Evolutionary conservation across 2,113 vertebrate species (phyloP).

Genomic region (Malurus elegans): DNA sequence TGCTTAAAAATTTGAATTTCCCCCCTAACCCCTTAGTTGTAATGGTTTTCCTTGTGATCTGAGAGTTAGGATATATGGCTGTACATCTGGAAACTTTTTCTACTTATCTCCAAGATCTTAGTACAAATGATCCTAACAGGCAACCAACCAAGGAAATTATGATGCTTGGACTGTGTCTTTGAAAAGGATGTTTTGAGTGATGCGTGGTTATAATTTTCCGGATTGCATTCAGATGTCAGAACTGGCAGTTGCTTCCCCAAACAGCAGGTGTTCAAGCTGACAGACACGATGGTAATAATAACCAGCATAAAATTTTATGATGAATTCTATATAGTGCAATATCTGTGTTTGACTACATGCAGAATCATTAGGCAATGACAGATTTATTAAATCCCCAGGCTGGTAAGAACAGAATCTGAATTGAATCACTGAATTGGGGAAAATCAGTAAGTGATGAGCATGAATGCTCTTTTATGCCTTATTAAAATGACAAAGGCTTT

Average conservation of each 20-base stretch:
- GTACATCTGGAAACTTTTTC: conserved; percentile 44
- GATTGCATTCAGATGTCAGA: conserved; percentile 65
- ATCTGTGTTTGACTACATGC: neutral
- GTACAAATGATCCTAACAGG: conserved; percentile 40
- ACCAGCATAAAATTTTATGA: neutral
- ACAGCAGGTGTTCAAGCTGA: conserved; percentile 55
- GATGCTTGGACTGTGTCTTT: conserved; percentile 59
- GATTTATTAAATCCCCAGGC: neutral
- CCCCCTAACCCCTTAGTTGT: neutral
- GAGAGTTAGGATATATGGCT: conserved; percentile 17
- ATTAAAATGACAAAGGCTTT: neutral
- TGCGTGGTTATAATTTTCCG: conserved; percentile 13
- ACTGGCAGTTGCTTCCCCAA: conserved; percentile 39
- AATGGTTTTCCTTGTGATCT: neutral
- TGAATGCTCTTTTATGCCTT: neutral
- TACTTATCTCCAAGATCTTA: conserved; percentile 53
- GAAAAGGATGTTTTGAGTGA: conserved; percentile 57
- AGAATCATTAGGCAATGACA: neutral
- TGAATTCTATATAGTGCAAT: neutral
- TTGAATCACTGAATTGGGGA: neutral
- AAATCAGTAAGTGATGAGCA: neutral
- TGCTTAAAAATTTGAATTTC: neutral
- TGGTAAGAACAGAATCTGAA: neutral
- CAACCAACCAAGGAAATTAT: conserved; percentile 61
- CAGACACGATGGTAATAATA: conserved; percentile 7